Evolutionary conservation across 1,140 invertebrate species (phyloP), one percentile per base, ranked within the genome.

Genomic region (Paramacrobiotus metropolitanus): DNA sequence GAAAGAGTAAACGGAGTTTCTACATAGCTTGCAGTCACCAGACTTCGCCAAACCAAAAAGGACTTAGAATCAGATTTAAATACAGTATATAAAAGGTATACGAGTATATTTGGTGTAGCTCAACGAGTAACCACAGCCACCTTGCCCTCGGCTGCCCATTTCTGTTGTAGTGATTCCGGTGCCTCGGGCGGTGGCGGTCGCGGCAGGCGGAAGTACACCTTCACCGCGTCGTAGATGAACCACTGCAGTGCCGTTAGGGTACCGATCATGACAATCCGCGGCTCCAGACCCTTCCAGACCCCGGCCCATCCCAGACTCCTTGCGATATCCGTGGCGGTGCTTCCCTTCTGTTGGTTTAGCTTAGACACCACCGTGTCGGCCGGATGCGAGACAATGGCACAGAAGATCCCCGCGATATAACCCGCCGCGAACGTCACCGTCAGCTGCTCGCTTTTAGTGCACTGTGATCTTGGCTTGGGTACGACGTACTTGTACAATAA

Each of bases 221-320:
- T 92, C 31, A 96, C 90, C 31, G 85, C 89, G 72, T 98, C 94
- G 70, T 98, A 99, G 73, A 99, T 98, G 77, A 99, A 98, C 94
- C 94, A 99, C 73, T 99, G 94, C 55, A 91, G 81, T 30, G 90
- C 94, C 44, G 94, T 98, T 48, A 99, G 77, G 15, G 94, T 99
- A 82, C 94, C 94, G 71, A 99, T 98, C 94, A 99, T 99, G 63
- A 98, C 82, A 71, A 99, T 99, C 78, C 95, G 90, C 59, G 95
- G 89, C 64, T 81, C 79, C 24, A 99, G 78, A 68, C 95, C 94
- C 73, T 92, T 94, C 95, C 95, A 99, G 64, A 98, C 79, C 63
- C 83, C 80, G 20, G 73, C 66, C 60, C 82, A 77, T n/a, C 86
- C 86, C 29, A 88, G 75, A 66, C 82, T 79, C 65, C 81, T 81